Base-by-base conservation (phyloP, 2,797 vertebrate species). In the Numenius phaeopus region DNA sequence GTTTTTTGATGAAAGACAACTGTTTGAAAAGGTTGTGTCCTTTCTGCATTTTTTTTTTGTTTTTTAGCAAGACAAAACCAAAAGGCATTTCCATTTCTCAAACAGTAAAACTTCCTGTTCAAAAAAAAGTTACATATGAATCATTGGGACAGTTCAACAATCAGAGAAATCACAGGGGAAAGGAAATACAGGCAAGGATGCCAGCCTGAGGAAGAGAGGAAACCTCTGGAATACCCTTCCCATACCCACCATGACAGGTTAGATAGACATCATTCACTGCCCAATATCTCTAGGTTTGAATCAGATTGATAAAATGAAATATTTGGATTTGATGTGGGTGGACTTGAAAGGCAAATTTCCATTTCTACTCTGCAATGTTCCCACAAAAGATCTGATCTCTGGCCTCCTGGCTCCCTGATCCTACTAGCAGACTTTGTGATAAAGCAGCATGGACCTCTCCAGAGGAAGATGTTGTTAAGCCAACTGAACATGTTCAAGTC, bases 401-500 rank as follows among this genome's bases (percentile, higher is more conserved):
- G 47, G 14, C 52, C 19, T 44, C 24, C 34, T 37, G 59, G 11
- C 9, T 30, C 17, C 30, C 30, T 23, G 19, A 58, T 27, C 9
- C 17, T 47, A 40, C 5, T 9, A 37, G 9, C 14, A 64, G 47
- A 44, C 49, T 47, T 39, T 58, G 12, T 49, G 39, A 32, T 7
- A 93, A 72, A 9, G 26, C 22, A 71, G 5, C 22, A 9, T 0
- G 49, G 47, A 58, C 19, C 4, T 62, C 55, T 42, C 4, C 24
- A 44, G 27, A 65, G 10, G 24, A 39, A 69, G 54, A n/a, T 12
- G 14, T 34, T 22, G 2, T 39, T 52, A 27, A 88, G 11, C 19
- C n/a, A 65, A 10, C 16, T 16, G 47, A 71, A 47, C 8, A 11
- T 0, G 0, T 55, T 72, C 10, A 37, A 50, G 10, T 30, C 20